These are phyloP conservation scores for Dasypus novemcinctus DNA, from an alignment of 2,113 vertebrate species.

Conservation along the genomic window DNA sequence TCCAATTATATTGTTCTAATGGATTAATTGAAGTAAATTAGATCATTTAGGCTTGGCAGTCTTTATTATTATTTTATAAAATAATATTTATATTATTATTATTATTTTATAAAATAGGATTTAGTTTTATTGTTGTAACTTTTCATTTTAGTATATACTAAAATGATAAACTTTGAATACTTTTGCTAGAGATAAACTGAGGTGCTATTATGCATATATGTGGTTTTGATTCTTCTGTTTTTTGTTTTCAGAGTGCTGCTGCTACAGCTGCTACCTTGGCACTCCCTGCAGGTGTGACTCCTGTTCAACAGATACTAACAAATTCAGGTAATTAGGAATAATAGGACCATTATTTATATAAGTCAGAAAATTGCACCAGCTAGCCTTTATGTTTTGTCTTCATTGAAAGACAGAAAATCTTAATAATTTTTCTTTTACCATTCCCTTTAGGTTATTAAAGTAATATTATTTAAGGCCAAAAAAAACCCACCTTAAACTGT, in stretches of 20 bases:
- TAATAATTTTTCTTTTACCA: slow-evolving; percentile 15
- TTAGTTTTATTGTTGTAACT: neutral
- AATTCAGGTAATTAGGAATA: slow-evolving; percentile 88
- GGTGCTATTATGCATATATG: neutral
- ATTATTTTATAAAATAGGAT: neutral
- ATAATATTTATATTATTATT: neutral
- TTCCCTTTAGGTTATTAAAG: slow-evolving; percentile 42
- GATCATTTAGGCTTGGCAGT: neutral
- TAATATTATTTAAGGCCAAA: neutral
- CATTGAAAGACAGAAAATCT: neutral
- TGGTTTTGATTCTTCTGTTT: neutral
- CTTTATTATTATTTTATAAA: slow-evolving; percentile 33
- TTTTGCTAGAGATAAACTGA: neutral
- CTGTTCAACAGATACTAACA: slow-evolving; percentile 96
- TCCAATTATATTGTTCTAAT: neutral
- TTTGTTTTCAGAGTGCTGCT: slow-evolving; percentile 92
- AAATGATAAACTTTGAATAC: neutral
- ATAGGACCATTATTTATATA: neutral
- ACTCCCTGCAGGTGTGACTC: slow-evolving; percentile 93
- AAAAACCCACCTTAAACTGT: neutral
- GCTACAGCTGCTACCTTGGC: slow-evolving; percentile 97
- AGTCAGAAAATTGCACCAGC: neutral
- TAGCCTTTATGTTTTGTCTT: slow-evolving; percentile 16
- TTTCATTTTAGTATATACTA: neutral
- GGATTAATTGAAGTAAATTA: neutral